phyloP scores from a whole-genome alignment of 2,888 invertebrate genomes.

The Trissolcus brochymenae region DNA sequence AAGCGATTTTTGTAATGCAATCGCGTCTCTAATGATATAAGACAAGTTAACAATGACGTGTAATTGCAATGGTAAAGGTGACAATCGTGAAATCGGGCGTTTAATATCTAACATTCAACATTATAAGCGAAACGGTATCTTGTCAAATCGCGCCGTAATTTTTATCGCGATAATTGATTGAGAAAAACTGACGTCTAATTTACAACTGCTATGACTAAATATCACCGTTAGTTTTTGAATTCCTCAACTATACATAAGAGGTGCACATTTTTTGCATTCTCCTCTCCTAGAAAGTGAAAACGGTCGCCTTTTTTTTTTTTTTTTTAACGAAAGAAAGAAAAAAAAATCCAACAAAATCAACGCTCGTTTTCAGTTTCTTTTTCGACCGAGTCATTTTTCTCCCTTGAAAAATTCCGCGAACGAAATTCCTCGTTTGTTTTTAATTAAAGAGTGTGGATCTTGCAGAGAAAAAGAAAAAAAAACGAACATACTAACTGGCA shows the following conservation, averaged over 20 bases:
- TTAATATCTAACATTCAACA: constrained; percentile 24
- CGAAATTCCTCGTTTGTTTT: constrained; percentile 23
- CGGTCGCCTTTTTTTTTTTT: background rate
- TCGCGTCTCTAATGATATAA: constrained; percentile 28
- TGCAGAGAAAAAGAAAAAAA: constrained; percentile 13
- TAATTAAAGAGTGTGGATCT: constrained; percentile 38
- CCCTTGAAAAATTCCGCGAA: constrained; percentile 13
- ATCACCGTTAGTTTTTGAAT: constrained; percentile 2
- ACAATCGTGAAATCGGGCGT: constrained; percentile 27
- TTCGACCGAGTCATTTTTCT: constrained; percentile 14
- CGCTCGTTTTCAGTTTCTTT: background rate
- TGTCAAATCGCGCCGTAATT: constrained; percentile 1
- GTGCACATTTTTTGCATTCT: constrained; percentile 3
- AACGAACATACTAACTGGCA: constrained; percentile 13
- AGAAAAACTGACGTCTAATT: constrained; percentile 13
- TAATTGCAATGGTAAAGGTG: constrained; percentile 39
- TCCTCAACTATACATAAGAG: no score
- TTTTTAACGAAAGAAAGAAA: background rate
- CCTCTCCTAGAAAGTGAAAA: constrained; percentile 1
- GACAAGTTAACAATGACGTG: constrained; percentile 29
- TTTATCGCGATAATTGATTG: constrained; percentile 26
- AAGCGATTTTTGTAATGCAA: constrained; percentile 37
- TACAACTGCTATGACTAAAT: constrained; percentile 10
- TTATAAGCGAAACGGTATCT: constrained; percentile 14
- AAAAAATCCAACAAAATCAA: background rate